These are phyloP conservation scores for Caradrina clavipalpis DNA, from an alignment of 2,888 invertebrate genomes.

Conservation along the genomic window DNA sequence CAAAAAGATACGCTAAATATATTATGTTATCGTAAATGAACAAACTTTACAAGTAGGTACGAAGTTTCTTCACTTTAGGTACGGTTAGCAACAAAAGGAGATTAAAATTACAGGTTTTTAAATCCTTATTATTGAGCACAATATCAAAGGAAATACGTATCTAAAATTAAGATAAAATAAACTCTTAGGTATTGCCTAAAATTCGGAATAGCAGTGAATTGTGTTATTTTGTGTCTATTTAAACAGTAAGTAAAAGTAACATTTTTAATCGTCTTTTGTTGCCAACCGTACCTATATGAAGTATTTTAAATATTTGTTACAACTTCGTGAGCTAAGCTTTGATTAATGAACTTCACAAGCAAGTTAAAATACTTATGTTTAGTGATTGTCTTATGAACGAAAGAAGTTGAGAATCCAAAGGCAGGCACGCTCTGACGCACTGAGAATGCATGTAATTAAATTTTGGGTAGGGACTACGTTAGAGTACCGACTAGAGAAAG, in stretches of 20 bases:
- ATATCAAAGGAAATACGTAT: too few species aligned
- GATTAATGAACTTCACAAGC: constrained; percentile 46
- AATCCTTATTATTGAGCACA: too few species aligned
- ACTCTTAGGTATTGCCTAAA: too few species aligned
- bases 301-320: constrained; percentile 37
- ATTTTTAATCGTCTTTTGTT: too few species aligned
- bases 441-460: constrained; percentile 40
- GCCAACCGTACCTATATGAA: background rate
- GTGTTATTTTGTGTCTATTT: too few species aligned
- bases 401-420: constrained; percentile 27
- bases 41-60: constrained; percentile 12
- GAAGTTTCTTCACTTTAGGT: constrained; percentile 26
- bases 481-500: background rate
- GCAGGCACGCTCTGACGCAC: constrained; percentile 3
- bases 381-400: constrained; percentile 28
- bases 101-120: too few species aligned
- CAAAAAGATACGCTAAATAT: background rate
- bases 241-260: too few species aligned
- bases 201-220: too few species aligned
- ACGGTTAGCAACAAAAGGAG: too few species aligned
- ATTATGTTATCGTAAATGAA: constrained; percentile 1
- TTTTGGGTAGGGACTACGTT: constrained; percentile 8
- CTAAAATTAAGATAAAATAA: too few species aligned
- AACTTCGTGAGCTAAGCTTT: constrained; percentile 39
- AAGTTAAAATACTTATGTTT: constrained; percentile 38